Conservation (phyloP, 1,140 invertebrate genomes). For the Mesaphorura yosii region DNA sequence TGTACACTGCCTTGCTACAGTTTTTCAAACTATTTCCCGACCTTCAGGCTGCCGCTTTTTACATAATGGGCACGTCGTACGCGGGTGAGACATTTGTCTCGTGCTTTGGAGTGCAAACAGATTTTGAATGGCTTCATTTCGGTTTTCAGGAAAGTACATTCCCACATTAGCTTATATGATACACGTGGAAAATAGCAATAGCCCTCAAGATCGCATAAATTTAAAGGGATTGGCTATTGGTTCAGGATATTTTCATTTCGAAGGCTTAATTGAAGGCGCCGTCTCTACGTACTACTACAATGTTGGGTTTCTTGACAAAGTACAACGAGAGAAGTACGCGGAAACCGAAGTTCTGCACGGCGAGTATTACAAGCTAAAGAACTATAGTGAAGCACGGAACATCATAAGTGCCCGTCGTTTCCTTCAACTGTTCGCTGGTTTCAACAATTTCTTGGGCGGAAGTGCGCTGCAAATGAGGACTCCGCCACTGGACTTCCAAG, state of each 20-base stretch:
- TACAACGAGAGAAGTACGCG: background rate
- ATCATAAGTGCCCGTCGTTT: background rate
- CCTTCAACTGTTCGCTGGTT: background rate
- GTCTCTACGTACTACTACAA: slow-evolving; percentile 1
- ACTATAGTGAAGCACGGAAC: background rate
- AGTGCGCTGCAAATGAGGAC: background rate
- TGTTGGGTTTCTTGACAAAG: background rate
- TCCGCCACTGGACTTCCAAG: background rate
- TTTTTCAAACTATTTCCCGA: slow-evolving; percentile 31
- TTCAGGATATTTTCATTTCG: slow-evolving; percentile 3
- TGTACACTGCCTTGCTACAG: slow-evolving; percentile 25
- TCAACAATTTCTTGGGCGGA: background rate
- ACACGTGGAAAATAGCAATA: background rate
- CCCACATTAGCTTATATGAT: slow-evolving; percentile 2
- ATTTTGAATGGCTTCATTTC: no score
- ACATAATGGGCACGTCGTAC: slow-evolving; percentile 43
- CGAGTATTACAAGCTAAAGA: background rate
- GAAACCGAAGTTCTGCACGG: background rate
- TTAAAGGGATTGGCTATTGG: slow-evolving; percentile 1
- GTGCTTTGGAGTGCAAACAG: no score
- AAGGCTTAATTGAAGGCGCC: background rate
- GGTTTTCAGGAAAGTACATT: background rate
- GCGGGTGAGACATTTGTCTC: no score
- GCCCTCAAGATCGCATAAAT: background rate
- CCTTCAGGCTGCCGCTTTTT: slow-evolving; percentile 32